Conservation (phyloP, 53 echinoderm and acorn worm species). For the Holothuria leucospilota region DNA sequence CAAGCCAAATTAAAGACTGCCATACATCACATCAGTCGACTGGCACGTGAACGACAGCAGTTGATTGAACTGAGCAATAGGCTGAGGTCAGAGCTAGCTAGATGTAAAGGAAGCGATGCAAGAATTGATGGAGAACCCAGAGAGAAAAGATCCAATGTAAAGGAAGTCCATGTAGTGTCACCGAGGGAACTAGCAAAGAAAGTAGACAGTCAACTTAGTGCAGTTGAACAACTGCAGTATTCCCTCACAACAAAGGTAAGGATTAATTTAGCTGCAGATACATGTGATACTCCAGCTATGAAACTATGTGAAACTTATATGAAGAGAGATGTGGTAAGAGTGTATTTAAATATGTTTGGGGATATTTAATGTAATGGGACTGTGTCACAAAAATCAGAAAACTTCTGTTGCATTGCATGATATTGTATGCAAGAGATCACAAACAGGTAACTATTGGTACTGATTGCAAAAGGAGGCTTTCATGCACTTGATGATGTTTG, state of each 20-base stretch:
- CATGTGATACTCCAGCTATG: too few species aligned
- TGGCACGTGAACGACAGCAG: conserved; percentile 87
- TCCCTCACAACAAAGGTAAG: conserved; percentile 88
- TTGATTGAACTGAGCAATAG: conserved; percentile 92
- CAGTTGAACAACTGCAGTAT: conserved; percentile 90
- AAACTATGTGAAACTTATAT: too few species aligned
- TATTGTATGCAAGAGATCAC: too few species aligned
- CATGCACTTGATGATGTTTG: too few species aligned
- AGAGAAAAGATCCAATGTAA: not conserved
- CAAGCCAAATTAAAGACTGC: conserved; percentile 86
- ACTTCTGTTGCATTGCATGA: too few species aligned
- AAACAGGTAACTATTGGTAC: too few species aligned
- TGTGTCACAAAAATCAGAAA: too few species aligned
- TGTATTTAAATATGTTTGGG: too few species aligned
- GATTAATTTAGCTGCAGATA: not conserved
- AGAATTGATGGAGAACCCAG: conserved; percentile 4
- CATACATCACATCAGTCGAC: conserved; percentile 84
- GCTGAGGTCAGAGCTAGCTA: conserved; percentile 82
- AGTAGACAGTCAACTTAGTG: conserved; percentile 70
- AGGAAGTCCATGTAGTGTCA: conserved; percentile 15
- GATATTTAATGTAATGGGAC: too few species aligned
- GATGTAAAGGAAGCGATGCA: not conserved
- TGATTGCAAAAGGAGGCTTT: too few species aligned
- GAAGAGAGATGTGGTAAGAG: too few species aligned
- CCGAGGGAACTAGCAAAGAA: conserved; percentile 63